Conservation (phyloP, 2,888 invertebrate genomes). For the Siphonodentalium dalli region DNA sequence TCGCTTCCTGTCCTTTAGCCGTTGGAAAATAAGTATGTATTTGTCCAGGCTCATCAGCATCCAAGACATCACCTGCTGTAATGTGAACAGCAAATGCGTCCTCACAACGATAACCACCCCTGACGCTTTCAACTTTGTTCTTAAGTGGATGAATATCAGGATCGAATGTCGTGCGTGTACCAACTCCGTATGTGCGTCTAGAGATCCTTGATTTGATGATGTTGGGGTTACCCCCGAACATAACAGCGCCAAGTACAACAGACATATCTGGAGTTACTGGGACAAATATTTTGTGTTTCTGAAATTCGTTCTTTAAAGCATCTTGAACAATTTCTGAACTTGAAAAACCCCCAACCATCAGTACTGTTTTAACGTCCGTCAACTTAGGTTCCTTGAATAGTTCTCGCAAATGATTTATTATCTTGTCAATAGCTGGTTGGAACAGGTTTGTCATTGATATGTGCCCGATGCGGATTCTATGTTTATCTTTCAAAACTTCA, state of each 20-base stretch:
- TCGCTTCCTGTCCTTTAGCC: slow-evolving; percentile 8
- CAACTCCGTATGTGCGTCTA: slow-evolving; percentile 30
- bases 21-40: slow-evolving; percentile 20
- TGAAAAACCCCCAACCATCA: slow-evolving; percentile 38
- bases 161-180: slow-evolving; percentile 14
- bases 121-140: slow-evolving; percentile 17
- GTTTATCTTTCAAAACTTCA: slow-evolving; percentile 2
- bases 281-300: slow-evolving; percentile 26
- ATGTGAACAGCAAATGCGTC: slow-evolving; percentile 31
- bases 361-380: slow-evolving; percentile 25
- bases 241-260: slow-evolving; percentile 33
- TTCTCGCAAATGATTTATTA: slow-evolving; percentile 21
- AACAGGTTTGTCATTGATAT: slow-evolving; percentile 23
- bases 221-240: slow-evolving; percentile 30
- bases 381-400: slow-evolving; percentile 18
- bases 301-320: slow-evolving; percentile 18
- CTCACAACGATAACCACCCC: slow-evolving; percentile 17
- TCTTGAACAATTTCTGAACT: slow-evolving; percentile 29
- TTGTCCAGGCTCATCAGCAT: slow-evolving; percentile 20
- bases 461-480: slow-evolving; percentile 20
- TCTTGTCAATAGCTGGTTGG: slow-evolving; percentile 17
- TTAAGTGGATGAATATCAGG: slow-evolving; percentile 20
- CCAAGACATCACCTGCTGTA: slow-evolving; percentile 23
- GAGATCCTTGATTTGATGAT: slow-evolving; percentile 26
- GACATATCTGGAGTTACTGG: slow-evolving; percentile 31